Evolutionary conservation across 2,888 invertebrate species (phyloP).

Genomic region (Pecten maximus): DNA sequence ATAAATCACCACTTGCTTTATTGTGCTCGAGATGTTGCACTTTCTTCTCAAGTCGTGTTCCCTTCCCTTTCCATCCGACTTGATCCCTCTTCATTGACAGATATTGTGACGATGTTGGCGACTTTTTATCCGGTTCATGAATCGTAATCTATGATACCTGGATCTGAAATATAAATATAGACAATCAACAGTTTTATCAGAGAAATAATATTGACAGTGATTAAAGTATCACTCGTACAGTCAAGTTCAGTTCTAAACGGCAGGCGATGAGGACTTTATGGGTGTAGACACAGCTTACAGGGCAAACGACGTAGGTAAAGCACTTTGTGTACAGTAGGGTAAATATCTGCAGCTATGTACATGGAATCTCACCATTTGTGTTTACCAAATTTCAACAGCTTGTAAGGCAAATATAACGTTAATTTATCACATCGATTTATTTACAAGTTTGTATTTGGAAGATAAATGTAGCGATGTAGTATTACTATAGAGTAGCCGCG

Average conservation of each 20-base stretch:
- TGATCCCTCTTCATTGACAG: neutral
- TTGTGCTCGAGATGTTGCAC: neutral
- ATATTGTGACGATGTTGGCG: neutral
- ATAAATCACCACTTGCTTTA: neutral
- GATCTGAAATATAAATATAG: slow-evolving; percentile 29
- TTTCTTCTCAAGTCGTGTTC: neutral
- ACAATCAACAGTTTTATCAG: slow-evolving; percentile 27
- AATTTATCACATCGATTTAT: slow-evolving; percentile 33
- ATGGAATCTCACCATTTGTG: neutral
- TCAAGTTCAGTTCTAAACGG: neutral
- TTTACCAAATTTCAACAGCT: slow-evolving; percentile 35
- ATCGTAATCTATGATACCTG: neutral
- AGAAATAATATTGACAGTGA: slow-evolving; percentile 28
- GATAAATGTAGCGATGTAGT: slow-evolving; percentile 20
- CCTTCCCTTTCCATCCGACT: neutral
- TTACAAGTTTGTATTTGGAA: slow-evolving; percentile 16
- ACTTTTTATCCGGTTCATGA: slow-evolving; percentile 10
- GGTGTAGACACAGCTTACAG: neutral
- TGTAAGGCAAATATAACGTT: slow-evolving; percentile 25
- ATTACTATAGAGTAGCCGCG: neutral
- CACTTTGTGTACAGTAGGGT: neutral
- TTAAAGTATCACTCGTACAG: neutral
- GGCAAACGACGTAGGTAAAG: neutral
- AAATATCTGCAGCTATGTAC: slow-evolving; percentile 20
- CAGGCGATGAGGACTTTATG: neutral